These are phyloP conservation scores for Sceloporus undulatus DNA, from an alignment of 2,113 vertebrate species.

Conservation along the genomic window DNA sequence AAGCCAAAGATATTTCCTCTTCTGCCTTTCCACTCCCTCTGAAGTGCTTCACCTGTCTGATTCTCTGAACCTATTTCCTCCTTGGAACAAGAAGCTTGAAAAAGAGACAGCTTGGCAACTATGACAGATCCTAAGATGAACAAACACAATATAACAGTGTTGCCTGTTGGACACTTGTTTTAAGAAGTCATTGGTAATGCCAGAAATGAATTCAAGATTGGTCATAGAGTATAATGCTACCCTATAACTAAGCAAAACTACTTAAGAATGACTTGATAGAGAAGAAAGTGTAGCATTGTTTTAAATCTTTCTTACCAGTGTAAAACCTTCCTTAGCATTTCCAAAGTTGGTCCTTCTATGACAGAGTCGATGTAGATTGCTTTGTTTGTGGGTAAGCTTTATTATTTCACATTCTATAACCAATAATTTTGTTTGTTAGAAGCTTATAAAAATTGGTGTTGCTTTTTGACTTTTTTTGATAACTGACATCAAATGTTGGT, in stretches of 20 bases:
- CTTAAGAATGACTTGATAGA: constrained; percentile 39
- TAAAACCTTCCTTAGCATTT: no score
- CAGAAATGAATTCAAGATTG: constrained; percentile 20
- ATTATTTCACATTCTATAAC: constrained; percentile 6
- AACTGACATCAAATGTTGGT: background rate
- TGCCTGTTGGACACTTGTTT: constrained; percentile 29
- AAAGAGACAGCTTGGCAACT: background rate
- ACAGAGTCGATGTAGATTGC: background rate
- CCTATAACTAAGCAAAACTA: constrained; percentile 31
- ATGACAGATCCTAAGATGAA: background rate
- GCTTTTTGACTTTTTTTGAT: accelerated
- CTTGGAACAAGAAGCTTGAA: no score
- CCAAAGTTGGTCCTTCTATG: no score
- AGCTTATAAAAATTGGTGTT: constrained; percentile 20
- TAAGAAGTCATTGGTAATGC: constrained; percentile 20
- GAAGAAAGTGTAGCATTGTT: background rate
- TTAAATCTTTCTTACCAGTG: constrained; percentile 25
- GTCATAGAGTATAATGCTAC: constrained; percentile 27
- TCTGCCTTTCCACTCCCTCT: no score
- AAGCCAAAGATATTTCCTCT: no score
- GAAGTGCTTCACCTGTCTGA: no score
- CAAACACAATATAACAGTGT: background rate
- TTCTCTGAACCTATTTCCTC: no score
- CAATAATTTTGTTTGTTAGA: constrained; percentile 26
- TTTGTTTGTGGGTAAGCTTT: constrained; percentile 14